Conservation (phyloP, 2,113 vertebrate species). For the cattle (Bos taurus) region DNA sequence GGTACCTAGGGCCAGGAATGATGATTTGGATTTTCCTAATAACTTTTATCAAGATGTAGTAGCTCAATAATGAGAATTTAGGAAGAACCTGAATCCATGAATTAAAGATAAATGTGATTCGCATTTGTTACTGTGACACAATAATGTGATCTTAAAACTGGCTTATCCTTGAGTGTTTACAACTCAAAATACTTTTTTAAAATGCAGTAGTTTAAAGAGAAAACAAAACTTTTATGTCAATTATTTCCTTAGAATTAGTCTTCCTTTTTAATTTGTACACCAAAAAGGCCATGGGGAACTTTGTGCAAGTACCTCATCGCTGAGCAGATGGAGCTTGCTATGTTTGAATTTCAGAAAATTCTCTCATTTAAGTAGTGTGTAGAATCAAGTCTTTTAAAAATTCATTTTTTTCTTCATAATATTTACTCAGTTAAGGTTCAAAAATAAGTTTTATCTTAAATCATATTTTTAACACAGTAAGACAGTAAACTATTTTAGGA, state of each 20-base stretch:
- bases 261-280: conserved; percentile 53
- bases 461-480: conserved; percentile 41
- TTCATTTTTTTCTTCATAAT: conserved; percentile 45
- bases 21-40: conserved; percentile 61
- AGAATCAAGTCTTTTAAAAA: conserved; percentile 61
- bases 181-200: conserved; percentile 50
- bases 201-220: conserved; percentile 8
- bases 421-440: conserved; percentile 66
- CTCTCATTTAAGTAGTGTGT: conserved; percentile 58
- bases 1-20: conserved; percentile 25
- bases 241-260: conserved; percentile 55
- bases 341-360: conserved; percentile 58
- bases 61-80: conserved; percentile 45
- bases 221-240: conserved; percentile 28
- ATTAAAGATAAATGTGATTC: conserved; percentile 60
- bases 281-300: conserved; percentile 43
- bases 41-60: conserved; percentile 49
- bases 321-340: conserved; percentile 70
- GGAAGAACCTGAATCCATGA: conserved; percentile 40
- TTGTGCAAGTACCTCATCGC: conserved; percentile 52
- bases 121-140: conserved; percentile 62
- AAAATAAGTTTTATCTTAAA: conserved; percentile 58
- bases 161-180: conserved; percentile 64
- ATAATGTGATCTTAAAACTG: conserved; percentile 59
- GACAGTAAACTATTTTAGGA: conserved; percentile 32